These are phyloP conservation scores for Etia nguti DNA, from an alignment of 2,113 vertebrate species.

Conservation along the genomic window DNA sequence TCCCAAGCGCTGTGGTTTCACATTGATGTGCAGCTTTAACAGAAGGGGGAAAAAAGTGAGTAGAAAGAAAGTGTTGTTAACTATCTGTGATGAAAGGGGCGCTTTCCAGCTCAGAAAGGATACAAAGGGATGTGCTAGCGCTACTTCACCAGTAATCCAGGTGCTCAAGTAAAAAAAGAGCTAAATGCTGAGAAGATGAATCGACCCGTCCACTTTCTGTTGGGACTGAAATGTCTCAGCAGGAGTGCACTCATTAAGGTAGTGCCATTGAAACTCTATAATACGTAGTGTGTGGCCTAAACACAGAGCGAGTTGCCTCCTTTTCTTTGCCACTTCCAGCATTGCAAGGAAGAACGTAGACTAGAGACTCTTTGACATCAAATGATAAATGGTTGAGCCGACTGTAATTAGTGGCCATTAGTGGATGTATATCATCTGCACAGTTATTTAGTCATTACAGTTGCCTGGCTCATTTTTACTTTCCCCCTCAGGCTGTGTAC, in stretches of 20 bases:
- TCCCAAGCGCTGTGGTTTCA: neutral
- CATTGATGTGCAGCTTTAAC: neutral
- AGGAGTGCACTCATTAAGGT: neutral
- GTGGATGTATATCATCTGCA: neutral
- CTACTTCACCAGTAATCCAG: neutral
- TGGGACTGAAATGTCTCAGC: neutral
- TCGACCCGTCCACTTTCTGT: neutral
- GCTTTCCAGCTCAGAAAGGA: neutral
- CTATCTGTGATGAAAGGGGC: neutral
- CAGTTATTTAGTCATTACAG: neutral
- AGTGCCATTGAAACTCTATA: neutral
- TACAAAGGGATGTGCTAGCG: neutral
- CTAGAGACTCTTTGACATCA: neutral
- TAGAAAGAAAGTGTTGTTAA: neutral
- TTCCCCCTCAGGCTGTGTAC: neutral
- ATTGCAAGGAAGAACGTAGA: neutral
- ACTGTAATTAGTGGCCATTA: neutral
- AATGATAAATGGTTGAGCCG: neutral
- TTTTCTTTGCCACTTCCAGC: neutral
- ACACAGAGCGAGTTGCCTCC: neutral
- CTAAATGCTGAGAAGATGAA: neutral
- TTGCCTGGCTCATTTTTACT: neutral
- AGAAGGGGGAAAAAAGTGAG: neutral
- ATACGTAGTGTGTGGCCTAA: neutral
- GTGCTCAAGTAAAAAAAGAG: neutral